A percentile compares a stretch with the other conserved stretches of the same genome.
These are phyloP conservation scores for Kryphioiulus occultus DNA, from an alignment of 2,888 invertebrate species.

Conservation along the genomic window DNA sequence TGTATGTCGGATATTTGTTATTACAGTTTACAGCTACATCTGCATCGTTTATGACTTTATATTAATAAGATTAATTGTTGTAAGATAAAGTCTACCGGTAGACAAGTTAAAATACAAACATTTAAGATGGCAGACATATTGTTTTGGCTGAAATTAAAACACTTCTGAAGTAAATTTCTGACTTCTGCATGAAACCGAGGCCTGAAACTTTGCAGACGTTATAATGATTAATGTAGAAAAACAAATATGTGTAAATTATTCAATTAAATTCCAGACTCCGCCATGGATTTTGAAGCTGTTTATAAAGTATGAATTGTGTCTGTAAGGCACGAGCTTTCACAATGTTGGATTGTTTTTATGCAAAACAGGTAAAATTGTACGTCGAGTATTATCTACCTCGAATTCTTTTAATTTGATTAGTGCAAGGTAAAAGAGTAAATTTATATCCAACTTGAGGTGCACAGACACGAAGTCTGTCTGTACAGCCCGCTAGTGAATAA, in stretches of 20 bases:
- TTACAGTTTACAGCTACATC: no score
- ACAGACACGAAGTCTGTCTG: background rate
- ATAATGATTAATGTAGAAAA: background rate
- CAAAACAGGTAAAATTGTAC: background rate
- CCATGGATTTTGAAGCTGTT: background rate
- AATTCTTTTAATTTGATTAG: background rate
- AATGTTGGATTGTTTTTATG: background rate
- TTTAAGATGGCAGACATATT: no score
- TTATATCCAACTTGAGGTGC: background rate
- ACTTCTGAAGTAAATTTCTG: no score
- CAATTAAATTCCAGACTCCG: background rate
- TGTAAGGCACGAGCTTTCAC: background rate
- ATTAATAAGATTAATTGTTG: no score
- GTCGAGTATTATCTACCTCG: background rate
- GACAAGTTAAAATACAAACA: no score
- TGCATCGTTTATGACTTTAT: no score
- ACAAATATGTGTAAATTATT: background rate
- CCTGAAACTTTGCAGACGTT: no score
- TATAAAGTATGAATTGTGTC: background rate
- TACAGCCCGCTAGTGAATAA: constrained; percentile 6
- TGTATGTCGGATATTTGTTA: no score
- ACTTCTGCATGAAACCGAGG: no score
- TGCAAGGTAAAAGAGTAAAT: background rate
- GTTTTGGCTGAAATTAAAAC: no score
- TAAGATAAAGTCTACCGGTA: no score